phyloP scores from a whole-genome alignment of 2,888 invertebrate genomes.

The Papilio demoleus region DNA sequence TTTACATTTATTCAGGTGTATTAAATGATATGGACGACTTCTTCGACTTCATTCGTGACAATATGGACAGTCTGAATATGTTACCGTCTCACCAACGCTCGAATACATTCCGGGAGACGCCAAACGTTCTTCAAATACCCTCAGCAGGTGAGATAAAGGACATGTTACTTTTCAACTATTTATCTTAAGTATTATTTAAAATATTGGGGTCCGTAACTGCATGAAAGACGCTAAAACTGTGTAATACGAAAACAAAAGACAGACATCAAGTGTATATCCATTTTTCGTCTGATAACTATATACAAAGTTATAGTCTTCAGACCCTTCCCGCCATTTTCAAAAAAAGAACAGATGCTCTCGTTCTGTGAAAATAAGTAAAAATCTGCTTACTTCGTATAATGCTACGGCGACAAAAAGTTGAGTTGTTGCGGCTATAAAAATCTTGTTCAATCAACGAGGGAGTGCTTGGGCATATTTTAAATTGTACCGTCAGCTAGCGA shows the following conservation, averaged over 20 bases:
- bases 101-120: conserved; percentile 65
- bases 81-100: conserved; percentile 70
- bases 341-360: not conserved
- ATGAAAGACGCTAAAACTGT: too few relatives aligned
- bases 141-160: conserved; percentile 59
- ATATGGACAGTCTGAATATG: conserved; percentile 74
- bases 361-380: not conserved
- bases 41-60: conserved; percentile 79
- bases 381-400: not conserved
- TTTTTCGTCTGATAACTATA: too few relatives aligned
- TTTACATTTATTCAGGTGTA: conserved; percentile 62
- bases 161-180: not conserved
- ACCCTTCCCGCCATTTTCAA: not conserved
- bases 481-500: too few relatives aligned
- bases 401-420: too few relatives aligned
- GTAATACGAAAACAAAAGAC: too few relatives aligned
- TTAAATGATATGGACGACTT: conserved; percentile 81
- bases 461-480: too few relatives aligned
- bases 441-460: too few relatives aligned
- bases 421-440: too few relatives aligned
- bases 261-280: too few relatives aligned
- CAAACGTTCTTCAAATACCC: conserved; percentile 66
- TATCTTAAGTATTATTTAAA: not conserved
- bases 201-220: not conserved
- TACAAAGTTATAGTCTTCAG: not conserved